A percentile compares a stretch with the other conserved stretches of the same genome.
phyloP scores from a whole-genome alignment of 2,113 vertebrate genomes.

The Macquaria australasica region DNA sequence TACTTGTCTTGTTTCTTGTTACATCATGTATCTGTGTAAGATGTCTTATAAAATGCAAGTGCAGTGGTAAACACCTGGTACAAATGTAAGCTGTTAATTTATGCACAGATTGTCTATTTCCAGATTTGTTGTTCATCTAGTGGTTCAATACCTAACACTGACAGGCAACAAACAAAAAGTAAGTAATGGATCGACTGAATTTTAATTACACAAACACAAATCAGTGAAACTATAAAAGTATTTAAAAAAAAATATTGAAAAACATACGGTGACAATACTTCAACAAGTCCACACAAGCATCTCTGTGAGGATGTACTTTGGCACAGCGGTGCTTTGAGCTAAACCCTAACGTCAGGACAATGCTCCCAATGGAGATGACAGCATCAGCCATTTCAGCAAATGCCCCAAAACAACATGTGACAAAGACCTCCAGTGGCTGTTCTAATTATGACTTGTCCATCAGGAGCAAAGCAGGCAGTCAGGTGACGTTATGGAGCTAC shows the following conservation, averaged over 20 bases:
- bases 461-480: background rate
- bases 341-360: background rate
- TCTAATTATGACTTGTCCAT: background rate
- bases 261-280: too few species aligned
- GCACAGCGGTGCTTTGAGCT: background rate
- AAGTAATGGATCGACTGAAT: background rate
- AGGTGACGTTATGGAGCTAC: background rate
- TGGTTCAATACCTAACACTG: background rate
- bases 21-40: background rate
- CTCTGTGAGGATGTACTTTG: background rate
- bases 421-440: background rate
- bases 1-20: constrained; percentile 3
- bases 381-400: background rate
- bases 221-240: background rate
- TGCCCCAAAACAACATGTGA: background rate
- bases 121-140: background rate
- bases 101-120: constrained; percentile 17
- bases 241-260: too few species aligned
- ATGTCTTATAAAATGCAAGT: constrained; percentile 5
- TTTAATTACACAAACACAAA: background rate
- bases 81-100: constrained; percentile 5
- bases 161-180: background rate
- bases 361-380: background rate
- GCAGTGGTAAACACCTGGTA: background rate
- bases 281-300: too few species aligned